phyloP scores from a whole-genome alignment of 2,888 invertebrate genomes.

The Rhogogaster chlorosoma region DNA sequence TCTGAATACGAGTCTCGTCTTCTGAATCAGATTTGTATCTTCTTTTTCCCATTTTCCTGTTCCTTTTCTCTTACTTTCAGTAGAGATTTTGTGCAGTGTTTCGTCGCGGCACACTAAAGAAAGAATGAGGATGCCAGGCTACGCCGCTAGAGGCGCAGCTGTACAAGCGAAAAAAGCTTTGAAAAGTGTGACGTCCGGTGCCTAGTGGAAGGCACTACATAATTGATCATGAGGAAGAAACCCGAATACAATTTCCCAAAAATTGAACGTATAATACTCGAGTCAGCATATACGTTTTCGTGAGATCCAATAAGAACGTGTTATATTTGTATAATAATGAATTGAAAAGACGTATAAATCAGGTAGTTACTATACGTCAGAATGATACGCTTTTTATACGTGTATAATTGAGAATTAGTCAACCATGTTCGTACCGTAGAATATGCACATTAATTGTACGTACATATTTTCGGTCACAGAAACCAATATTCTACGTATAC shows the following conservation, averaged over 20 bases:
- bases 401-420: too few relatives aligned
- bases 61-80: background rate
- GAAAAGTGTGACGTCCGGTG: constrained; percentile 10
- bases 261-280: too few relatives aligned
- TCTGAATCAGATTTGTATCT: constrained; percentile 5
- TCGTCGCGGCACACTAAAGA: constrained; percentile 1
- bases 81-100: constrained; percentile 2
- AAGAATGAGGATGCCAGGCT: constrained; percentile 13
- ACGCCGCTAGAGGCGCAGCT: constrained; percentile 17
- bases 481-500: too few relatives aligned
- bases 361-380: too few relatives aligned
- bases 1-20: constrained; percentile 19
- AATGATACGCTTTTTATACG: too few relatives aligned
- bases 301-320: too few relatives aligned
- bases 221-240: constrained; percentile 8
- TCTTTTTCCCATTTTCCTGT: constrained; percentile 15
- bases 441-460: too few relatives aligned
- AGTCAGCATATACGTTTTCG: too few relatives aligned
- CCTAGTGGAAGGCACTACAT: constrained; percentile 15
- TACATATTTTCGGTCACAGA: too few relatives aligned
- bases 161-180: constrained; percentile 6
- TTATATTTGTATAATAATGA: too few relatives aligned
- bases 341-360: too few relatives aligned
- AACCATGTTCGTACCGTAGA: too few relatives aligned
- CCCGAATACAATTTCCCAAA: constrained; percentile 41